Evolutionary conservation across 2,797 vertebrate genomes (phyloP).

Genomic region (Phoebastria nigripes): DNA sequence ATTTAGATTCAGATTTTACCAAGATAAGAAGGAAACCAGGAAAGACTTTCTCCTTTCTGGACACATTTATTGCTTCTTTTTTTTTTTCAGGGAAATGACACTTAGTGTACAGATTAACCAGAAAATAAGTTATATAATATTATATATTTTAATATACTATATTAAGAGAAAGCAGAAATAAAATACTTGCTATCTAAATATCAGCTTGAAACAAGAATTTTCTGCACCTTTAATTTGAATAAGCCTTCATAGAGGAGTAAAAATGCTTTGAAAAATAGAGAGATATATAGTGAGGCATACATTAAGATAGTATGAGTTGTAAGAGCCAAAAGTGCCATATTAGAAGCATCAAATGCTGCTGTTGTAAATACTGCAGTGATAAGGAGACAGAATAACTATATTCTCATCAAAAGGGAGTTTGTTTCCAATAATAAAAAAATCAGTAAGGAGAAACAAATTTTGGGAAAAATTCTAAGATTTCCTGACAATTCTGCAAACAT

Average conservation of each 20-base stretch:
- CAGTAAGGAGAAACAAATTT: neutral
- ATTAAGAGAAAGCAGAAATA: neutral
- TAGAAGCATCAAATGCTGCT: neutral
- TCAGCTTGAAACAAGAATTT: neutral
- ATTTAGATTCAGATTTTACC: neutral
- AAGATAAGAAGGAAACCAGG: neutral
- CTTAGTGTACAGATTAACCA: neutral
- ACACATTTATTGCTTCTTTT: neutral
- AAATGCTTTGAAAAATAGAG: neutral
- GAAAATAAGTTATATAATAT: neutral
- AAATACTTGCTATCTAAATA: neutral
- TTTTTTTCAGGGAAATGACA: neutral
- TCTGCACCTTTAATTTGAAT: neutral
- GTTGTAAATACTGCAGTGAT: neutral
- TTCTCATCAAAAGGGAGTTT: neutral
- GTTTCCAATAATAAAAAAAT: neutral
- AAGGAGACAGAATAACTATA: neutral
- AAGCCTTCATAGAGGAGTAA: neutral
- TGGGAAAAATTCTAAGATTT: neutral
- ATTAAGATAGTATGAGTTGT: neutral
- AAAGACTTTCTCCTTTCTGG: neutral
- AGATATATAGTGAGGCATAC: neutral
- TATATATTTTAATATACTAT: neutral
- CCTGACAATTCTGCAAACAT: neutral
- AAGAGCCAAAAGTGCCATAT: neutral